Evolutionary conservation across 2,797 vertebrate species (phyloP), one percentile per base, ranked within the genome.

Genomic region (Hozukius guyotensis): DNA sequence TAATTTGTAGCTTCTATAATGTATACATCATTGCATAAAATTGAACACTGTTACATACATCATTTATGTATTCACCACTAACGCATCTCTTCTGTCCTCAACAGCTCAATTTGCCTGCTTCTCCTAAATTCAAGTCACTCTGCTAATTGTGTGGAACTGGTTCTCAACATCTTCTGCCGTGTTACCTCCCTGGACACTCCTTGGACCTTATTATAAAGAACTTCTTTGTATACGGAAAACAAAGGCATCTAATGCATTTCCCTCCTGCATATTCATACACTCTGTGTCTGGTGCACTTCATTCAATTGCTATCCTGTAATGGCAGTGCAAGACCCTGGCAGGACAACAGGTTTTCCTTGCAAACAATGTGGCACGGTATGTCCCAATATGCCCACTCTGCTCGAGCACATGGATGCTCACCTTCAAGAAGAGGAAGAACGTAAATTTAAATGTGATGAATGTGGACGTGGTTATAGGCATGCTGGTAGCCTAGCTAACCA

Each of bases 401-500:
- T 95, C 6, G 93, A 96, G 67, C 95, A 95, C 88, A 93, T 90
- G 83, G 94, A 95, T 12, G 64, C 57, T 65, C 94, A 94, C 83
- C 89, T 89, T 67, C 86, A 93, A 7, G 88, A 88, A 20, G 94
- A 96, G 2, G 93, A 95, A n/a, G 95, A 95, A 32, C 94, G 93
- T 59, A 95, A 88, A 78, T 97, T 95, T 87, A 96, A 95, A 84
- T 97, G 97, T 85, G 96, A 96, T 49, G 95, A 96, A 92, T 98
- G 97, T 81, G 97, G 97, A 22, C 95, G 96, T 56, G 96, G 96
- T 74, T 98, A 97, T 78, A 95, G 96, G 57, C 97, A 98, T 32
- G 96, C 97, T 4, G 97, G 97, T 24, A 98, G 97, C 87, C 86
- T 97, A 76, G 96, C 96, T 27, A 97, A 97, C 91, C 97, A 97